A percentile compares a stretch with the other conserved stretches of the same genome.
Evolutionary conservation across 1,140 invertebrate species (phyloP).

Genomic region (Bradysia coprophila): DNA sequence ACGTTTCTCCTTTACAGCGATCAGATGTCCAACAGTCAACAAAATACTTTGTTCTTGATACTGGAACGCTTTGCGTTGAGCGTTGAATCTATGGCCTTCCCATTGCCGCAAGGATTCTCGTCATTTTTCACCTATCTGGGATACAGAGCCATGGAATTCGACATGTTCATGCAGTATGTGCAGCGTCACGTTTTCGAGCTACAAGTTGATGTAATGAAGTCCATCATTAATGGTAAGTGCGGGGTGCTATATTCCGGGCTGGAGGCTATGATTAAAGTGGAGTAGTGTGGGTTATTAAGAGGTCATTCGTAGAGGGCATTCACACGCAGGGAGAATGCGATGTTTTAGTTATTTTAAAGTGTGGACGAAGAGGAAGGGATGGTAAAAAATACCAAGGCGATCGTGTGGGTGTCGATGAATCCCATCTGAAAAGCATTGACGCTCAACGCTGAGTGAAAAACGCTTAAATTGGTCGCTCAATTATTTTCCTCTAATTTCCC

Average conservation of each 20-base stretch:
- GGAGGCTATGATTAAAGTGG: too few species aligned
- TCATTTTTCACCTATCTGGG: slow-evolving; percentile 75
- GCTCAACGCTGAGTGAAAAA: too few species aligned
- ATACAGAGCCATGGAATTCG: slow-evolving; percentile 50
- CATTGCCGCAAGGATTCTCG: slow-evolving; percentile 64
- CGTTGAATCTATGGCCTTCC: slow-evolving; percentile 60
- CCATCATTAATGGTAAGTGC: slow-evolving; percentile 61
- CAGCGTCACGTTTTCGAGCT: slow-evolving; percentile 63
- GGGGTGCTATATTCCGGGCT: too few species aligned
- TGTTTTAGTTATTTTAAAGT: slow-evolving; percentile 2
- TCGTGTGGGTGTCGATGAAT: too few species aligned
- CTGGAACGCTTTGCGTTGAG: slow-evolving; percentile 59
- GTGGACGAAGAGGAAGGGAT: too few species aligned
- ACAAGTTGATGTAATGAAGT: slow-evolving; percentile 71
- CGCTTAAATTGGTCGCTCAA: too few species aligned
- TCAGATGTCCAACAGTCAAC: slow-evolving; percentile 41
- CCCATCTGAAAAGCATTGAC: too few species aligned
- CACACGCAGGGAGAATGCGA: too few species aligned
- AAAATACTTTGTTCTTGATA: slow-evolving; percentile 47
- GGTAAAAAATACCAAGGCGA: slow-evolving; percentile 19
- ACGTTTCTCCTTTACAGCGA: slow-evolving; percentile 51
- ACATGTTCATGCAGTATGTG: slow-evolving; percentile 61
- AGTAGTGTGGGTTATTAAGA: too few species aligned
- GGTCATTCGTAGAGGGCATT: too few species aligned
- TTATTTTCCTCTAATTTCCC: too few species aligned